These are phyloP conservation scores for Laticauda laticaudata DNA, from an alignment of 2,113 vertebrate species.

Conservation along the genomic window DNA sequence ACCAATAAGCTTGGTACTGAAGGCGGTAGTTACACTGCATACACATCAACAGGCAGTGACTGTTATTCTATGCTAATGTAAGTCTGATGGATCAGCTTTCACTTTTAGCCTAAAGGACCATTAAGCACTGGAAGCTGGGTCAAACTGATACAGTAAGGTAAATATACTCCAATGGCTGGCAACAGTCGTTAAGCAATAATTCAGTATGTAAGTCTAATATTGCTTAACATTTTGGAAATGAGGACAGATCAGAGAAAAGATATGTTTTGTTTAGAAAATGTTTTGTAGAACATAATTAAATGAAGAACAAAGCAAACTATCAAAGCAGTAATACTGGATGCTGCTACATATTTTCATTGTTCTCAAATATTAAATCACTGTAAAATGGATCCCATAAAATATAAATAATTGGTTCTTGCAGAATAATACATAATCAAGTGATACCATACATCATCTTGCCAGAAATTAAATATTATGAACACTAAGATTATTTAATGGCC, in stretches of 20 bases:
- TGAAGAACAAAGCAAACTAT: conserved; percentile 39
- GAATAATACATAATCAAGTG: conserved; percentile 54
- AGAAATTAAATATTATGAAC: conserved; percentile 54
- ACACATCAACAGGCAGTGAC: conserved; percentile 85
- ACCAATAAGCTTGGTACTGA: conserved; percentile 73
- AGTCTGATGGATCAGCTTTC: conserved; percentile 92
- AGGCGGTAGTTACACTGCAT: conserved; percentile 75
- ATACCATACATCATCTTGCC: conserved; percentile 47
- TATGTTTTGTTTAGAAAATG: conserved; percentile 68
- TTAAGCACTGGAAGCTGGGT: conserved; percentile 83
- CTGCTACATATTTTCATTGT: conserved; percentile 39
- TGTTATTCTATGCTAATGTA: conserved; percentile 91
- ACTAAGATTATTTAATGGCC: conserved; percentile 37
- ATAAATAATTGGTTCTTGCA: conserved; percentile 53
- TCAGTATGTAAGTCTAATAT: conserved; percentile 65
- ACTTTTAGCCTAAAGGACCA: conserved; percentile 89
- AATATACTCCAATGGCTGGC: conserved; percentile 67
- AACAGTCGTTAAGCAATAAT: conserved; percentile 73
- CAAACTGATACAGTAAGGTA: conserved; percentile 78
- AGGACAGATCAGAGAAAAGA: conserved; percentile 68
- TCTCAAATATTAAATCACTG: conserved; percentile 56
- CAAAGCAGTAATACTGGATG: conserved; percentile 31
- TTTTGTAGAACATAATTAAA: conserved; percentile 27
- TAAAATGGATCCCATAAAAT: conserved; percentile 57
- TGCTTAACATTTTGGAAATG: conserved; percentile 68